Conservation (phyloP, 2,888 invertebrate species). For the Tribolium freemani region DNA sequence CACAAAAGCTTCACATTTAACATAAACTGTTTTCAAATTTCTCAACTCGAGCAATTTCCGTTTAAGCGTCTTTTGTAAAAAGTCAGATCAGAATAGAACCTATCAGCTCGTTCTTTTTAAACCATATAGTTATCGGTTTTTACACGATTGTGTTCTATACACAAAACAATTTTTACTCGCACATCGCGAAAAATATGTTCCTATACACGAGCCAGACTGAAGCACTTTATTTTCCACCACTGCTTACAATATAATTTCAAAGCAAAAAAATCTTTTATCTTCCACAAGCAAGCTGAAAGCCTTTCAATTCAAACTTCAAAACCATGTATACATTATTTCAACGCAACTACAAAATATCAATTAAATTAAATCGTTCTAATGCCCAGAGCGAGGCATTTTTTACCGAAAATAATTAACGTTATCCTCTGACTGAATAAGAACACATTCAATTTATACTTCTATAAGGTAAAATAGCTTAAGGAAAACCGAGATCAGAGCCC, state of each 20-base stretch:
- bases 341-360: neutral
- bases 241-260: constrained; percentile 14
- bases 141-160: constrained; percentile 29
- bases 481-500: constrained; percentile 44
- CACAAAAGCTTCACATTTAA: constrained; percentile 1
- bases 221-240: constrained; percentile 18
- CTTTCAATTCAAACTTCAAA: neutral
- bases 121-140: constrained; percentile 22
- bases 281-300: neutral
- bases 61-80: constrained; percentile 11
- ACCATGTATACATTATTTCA: neutral
- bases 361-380: constrained; percentile 3
- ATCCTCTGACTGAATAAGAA: constrained; percentile 4
- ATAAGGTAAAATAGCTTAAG: constrained; percentile 33
- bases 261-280: constrained; percentile 4
- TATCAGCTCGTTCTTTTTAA: constrained; percentile 12
- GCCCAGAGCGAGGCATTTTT: neutral
- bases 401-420: neutral
- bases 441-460: constrained; percentile 32
- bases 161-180: constrained; percentile 14
- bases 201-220: neutral
- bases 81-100: constrained; percentile 21
- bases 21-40: constrained; percentile 1
- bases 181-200: constrained; percentile 11
- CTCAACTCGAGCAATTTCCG: neutral